Percentiles rank a stretch among this genome's conserved stretches.
Evolutionary conservation across 2,797 vertebrate genomes (phyloP).

Genomic region (Urophycis tenuis): DNA sequence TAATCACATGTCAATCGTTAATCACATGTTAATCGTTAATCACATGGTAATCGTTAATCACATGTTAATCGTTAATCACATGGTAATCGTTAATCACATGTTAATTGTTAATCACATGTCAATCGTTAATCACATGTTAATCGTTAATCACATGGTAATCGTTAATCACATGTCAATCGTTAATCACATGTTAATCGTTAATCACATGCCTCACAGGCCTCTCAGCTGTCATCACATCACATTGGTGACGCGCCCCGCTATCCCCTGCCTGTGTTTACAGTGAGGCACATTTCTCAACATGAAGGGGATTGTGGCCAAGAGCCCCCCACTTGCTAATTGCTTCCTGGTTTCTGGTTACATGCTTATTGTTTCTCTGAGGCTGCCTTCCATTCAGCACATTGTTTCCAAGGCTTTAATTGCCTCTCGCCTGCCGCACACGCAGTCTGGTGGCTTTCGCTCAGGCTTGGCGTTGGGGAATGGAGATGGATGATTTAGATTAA

Average conservation of each 20-base stretch:
- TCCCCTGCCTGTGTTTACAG: conserved; percentile 44
- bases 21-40: no score
- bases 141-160: no score
- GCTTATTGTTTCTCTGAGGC: conserved; percentile 51
- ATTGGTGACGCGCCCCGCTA: conserved; percentile 44
- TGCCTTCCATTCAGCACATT: conserved; percentile 49
- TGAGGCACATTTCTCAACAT: conserved; percentile 55
- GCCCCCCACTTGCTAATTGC: conserved; percentile 49
- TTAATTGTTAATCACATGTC: no score
- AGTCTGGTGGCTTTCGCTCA: conserved; percentile 55
- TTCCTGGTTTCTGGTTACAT: conserved; percentile 31
- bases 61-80: no score
- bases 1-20: no score
- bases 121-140: no score
- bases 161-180: no score
- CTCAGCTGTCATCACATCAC: conserved; percentile 23
- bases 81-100: no score
- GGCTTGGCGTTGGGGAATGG: conserved; percentile 43
- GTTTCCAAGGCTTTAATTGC: conserved; percentile 65
- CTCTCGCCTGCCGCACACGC: conserved; percentile 47
- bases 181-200: no score
- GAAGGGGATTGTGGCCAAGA: conserved; percentile 55
- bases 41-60: no score
- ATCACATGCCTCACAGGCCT: conserved; percentile 19
- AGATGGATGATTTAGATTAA: conserved; percentile 67